Evolutionary conservation across 2,113 vertebrate genomes (phyloP).

Genomic region (Oncorhynchus kisutch): DNA sequence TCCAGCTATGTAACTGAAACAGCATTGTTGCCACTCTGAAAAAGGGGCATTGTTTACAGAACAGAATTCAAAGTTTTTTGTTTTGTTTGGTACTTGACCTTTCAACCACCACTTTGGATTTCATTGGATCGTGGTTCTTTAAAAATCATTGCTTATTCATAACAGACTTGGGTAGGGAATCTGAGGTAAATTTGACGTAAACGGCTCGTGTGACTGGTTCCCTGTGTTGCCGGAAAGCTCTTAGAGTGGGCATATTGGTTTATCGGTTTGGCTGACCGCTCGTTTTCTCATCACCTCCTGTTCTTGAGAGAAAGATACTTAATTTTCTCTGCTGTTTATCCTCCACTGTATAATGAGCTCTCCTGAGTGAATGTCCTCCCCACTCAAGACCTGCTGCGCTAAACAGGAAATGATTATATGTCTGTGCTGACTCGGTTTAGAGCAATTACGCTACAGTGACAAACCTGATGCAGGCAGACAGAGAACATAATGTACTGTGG

Average conservation of each 20-base stretch:
- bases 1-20: too few species aligned
- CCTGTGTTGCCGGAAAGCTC: neutral
- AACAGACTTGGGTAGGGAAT: neutral
- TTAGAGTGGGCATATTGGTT: neutral
- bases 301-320: neutral
- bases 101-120: neutral
- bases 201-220: neutral
- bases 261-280: neutral
- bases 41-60: too few species aligned
- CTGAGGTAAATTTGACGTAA: neutral
- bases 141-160: neutral
- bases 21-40: too few species aligned
- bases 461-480: conserved; percentile 13
- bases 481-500: conserved; percentile 14
- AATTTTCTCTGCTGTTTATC: conserved; percentile 29
- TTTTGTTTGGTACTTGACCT: too few species aligned
- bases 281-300: neutral
- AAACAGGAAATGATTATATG: conserved; percentile 41
- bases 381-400: conserved; percentile 23
- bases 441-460: conserved; percentile 32
- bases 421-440: conserved; percentile 28
- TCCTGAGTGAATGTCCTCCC: conserved; percentile 30
- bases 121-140: neutral
- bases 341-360: conserved; percentile 28
- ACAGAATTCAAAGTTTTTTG: too few species aligned